Evolutionary conservation across 2,113 vertebrate genomes (phyloP).

Genomic region (Diadophis punctatus): DNA sequence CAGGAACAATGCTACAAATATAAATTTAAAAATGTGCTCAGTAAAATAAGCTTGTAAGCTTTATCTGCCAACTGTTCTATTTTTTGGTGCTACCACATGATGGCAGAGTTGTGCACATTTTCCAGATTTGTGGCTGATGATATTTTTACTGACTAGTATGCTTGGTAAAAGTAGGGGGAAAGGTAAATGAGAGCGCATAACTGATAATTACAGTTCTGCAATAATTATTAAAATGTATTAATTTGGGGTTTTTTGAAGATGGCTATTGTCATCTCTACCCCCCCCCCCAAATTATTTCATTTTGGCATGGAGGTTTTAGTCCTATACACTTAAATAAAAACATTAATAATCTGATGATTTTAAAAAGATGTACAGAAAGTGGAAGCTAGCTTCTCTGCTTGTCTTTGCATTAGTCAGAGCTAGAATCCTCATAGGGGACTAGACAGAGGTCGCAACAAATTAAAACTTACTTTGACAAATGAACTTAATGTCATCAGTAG

Average conservation of each 20-base stretch:
- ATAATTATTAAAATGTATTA: neutral
- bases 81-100: neutral
- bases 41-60: neutral
- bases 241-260: neutral
- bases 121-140: neutral
- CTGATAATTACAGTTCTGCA: neutral
- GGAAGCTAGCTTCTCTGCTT: neutral
- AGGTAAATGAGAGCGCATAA: neutral
- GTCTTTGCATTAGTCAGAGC: neutral
- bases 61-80: neutral
- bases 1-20: neutral
- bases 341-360: neutral
- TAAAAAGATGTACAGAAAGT: neutral
- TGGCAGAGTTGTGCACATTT: neutral
- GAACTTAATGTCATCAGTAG: neutral
- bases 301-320: neutral
- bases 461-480: neutral
- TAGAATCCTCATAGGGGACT: neutral
- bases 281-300: neutral
- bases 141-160: neutral
- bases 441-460: neutral
- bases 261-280: no score
- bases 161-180: neutral
- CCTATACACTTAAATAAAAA: neutral
- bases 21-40: neutral